A percentile compares a stretch with the other conserved stretches of the same genome.
phyloP scores from a whole-genome alignment of 2,113 vertebrate genomes.

The Gallinago jamesoni region DNA sequence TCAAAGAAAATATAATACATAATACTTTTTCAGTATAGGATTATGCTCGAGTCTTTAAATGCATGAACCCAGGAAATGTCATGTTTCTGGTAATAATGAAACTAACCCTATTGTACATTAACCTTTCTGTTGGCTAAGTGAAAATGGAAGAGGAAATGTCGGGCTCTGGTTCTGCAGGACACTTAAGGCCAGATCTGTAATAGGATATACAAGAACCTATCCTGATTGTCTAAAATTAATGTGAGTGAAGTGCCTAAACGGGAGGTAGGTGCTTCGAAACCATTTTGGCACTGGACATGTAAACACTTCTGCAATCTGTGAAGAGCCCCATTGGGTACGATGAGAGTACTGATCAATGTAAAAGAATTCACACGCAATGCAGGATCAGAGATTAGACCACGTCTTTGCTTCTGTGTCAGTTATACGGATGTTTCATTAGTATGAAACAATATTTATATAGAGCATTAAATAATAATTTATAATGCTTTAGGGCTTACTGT shows the following conservation, averaged over 20 bases:
- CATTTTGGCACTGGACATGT: background rate
- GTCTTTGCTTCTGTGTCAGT: background rate
- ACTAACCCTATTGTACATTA: background rate
- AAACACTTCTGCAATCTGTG: background rate
- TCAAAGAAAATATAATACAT: background rate
- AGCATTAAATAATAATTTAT: slow-evolving; percentile 31
- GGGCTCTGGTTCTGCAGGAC: background rate
- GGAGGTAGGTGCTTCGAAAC: background rate
- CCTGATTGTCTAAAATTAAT: background rate
- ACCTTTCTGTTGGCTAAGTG: background rate
- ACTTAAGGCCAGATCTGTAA: background rate
- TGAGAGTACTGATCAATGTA: background rate
- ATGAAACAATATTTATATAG: slow-evolving; percentile 2
- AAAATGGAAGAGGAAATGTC: background rate
- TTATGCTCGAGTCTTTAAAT: background rate
- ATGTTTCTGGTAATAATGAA: background rate
- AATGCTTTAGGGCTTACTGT: slow-evolving; percentile 10
- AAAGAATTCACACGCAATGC: background rate
- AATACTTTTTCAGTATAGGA: background rate
- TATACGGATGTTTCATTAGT: background rate
- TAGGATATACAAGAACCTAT: background rate
- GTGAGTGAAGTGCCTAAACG: background rate
- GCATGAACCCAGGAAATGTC: background rate
- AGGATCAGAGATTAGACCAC: background rate
- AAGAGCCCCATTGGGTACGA: background rate